Base-by-base conservation (phyloP, 1,140 invertebrate genomes). In the Cyphomyrmex costatus region DNA sequence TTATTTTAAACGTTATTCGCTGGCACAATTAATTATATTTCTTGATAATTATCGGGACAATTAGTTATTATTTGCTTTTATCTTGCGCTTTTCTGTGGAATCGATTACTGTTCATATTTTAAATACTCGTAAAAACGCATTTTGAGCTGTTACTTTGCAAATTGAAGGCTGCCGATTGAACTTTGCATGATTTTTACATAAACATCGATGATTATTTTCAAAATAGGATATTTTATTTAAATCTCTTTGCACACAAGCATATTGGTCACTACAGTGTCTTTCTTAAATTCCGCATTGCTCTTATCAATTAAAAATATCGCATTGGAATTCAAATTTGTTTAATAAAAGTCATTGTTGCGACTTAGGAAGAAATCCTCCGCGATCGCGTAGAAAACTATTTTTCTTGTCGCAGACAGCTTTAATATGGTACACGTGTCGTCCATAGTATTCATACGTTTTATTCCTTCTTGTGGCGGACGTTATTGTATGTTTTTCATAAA, bases 1-100 rank as follows among this genome's bases (percentile, higher is more conserved):
- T 21, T 53, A 82, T 82, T 70, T 46, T 33, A 30, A 36, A 70
- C 63, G 33, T 61, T 86, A 61, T 85, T 80, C 78, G 56, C 14
- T 36, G 53, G 77, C 66, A 90, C 92, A 92, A 94, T 94, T 94
- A 93, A 94, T 94, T 88, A 53, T 16, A 90, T 89, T 94, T 94
- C 91, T 91, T 93, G 92, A 92, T 94, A 94, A 94, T 94, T 94
- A 93, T 90, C 86, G 24, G 16, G 36, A 61, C 89, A 77, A 91
- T 92, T 92, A 91, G 91, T 92, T 86, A 90, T 66, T 58, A 60
- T 68, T 19, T 46, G 51, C 24, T 86, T 82, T 82, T 71, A 58
- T 30, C 46, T n/a, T n/a, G 53, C 60, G 51, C 65, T 65, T 36
- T 70, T 68, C 84, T 33, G 36, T 42, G 7, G 60, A 73, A 60